Percentiles rank a stretch among this genome's conserved stretches.
These are phyloP conservation scores for Aleiodes testaceus DNA, from an alignment of 2,888 invertebrate genomes.

Conservation along the genomic window DNA sequence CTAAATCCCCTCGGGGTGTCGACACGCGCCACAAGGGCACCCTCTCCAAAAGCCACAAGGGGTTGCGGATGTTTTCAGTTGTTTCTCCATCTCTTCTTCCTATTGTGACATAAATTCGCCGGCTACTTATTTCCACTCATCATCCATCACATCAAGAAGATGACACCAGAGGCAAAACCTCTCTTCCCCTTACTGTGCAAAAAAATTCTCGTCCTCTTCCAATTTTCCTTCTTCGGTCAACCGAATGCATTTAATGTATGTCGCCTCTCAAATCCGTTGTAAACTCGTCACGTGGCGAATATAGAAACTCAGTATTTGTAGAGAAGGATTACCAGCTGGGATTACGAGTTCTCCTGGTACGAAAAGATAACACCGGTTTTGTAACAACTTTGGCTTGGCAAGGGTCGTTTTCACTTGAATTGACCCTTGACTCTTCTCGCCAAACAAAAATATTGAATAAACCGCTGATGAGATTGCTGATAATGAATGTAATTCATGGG, in stretches of 20 bases:
- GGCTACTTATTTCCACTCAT: conserved; percentile 44
- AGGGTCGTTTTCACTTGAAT: conserved; percentile 9
- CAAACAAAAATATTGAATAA: conserved; percentile 50
- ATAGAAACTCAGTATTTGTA: conserved; percentile 63
- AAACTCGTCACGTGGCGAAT: conserved; percentile 66
- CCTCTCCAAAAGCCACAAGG: background rate
- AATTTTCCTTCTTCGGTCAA: background rate
- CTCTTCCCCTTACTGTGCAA: no score
- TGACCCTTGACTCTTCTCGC: conserved; percentile 26
- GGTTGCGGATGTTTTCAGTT: conserved; percentile 14
- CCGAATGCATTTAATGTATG: conserved; percentile 15
- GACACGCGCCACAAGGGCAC: conserved; percentile 26
- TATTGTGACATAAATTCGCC: conserved; percentile 43
- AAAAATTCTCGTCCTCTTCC: no score
- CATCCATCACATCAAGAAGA: conserved; percentile 48
- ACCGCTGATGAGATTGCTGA: conserved; percentile 59
- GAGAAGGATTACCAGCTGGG: conserved; percentile 49
- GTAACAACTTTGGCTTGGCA: conserved; percentile 12
- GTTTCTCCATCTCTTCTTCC: conserved; percentile 1
- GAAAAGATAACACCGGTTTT: conserved; percentile 38
- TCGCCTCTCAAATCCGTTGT: conserved; percentile 19
- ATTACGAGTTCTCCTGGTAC: conserved; percentile 41
- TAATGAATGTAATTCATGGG: conserved; percentile 68
- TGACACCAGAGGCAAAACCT: conserved; percentile 36
- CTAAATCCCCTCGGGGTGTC: conserved; percentile 28